phyloP scores from a whole-genome alignment of 2,888 invertebrate genomes.

The Cerceris rybyensis region DNA sequence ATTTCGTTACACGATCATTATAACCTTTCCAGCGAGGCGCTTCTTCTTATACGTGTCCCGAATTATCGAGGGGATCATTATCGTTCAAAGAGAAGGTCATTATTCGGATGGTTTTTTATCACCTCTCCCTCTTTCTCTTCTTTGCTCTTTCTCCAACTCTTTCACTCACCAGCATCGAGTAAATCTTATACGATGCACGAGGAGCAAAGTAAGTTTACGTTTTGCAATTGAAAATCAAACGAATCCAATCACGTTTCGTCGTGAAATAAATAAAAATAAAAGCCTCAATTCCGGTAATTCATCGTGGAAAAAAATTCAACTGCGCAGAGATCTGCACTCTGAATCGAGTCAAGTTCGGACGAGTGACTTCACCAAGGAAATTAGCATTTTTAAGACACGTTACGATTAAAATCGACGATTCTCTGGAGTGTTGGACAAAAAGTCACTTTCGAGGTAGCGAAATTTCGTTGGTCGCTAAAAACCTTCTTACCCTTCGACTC shows the following conservation, averaged over 20 bases:
- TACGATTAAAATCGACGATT: too few relatives aligned
- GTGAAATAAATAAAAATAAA: constrained; percentile 5
- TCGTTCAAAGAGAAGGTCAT: constrained; percentile 56
- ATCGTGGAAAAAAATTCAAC: background rate
- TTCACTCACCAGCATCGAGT: constrained; percentile 4
- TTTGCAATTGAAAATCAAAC: constrained; percentile 3
- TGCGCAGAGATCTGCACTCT: too few relatives aligned
- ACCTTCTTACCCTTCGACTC: constrained; percentile 30
- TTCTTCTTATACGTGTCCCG: constrained; percentile 56
- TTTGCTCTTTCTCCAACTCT: background rate
- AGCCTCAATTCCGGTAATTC: background rate
- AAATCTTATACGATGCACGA: constrained; percentile 12
- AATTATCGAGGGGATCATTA: constrained; percentile 66
- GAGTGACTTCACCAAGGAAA: too few relatives aligned
- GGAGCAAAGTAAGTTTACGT: constrained; percentile 2
- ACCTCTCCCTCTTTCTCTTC: background rate
- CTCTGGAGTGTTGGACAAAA: background rate
- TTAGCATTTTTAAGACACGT: too few relatives aligned
- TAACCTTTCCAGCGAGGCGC: constrained; percentile 55
- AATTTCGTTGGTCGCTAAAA: constrained; percentile 19
- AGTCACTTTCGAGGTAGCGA: background rate
- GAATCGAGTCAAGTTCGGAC: too few relatives aligned
- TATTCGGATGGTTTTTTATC: constrained; percentile 40
- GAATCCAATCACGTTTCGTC: constrained; percentile 9
- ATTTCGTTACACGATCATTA: constrained; percentile 68